Percentiles rank a stretch among this genome's conserved stretches.
These are phyloP conservation scores for Siphamia tubifer DNA, from an alignment of 2,113 vertebrate genomes.

Conservation along the genomic window DNA sequence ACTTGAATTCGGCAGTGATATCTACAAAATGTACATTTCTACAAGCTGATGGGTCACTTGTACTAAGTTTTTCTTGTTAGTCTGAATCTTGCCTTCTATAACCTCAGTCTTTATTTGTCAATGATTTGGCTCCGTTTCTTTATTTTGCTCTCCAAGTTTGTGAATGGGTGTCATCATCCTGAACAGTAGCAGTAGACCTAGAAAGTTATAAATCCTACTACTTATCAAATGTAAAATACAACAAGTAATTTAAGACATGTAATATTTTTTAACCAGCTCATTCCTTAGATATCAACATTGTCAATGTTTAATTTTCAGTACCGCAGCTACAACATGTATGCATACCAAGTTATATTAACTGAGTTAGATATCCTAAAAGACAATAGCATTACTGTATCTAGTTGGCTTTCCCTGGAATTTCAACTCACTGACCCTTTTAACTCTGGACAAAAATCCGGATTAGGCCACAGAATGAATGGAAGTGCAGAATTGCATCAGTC, in stretches of 20 bases:
- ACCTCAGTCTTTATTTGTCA: no score
- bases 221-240: background rate
- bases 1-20: background rate
- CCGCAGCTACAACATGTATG: no score
- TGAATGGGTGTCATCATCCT: background rate
- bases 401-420: conserved; percentile 2
- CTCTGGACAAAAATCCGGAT: conserved; percentile 39
- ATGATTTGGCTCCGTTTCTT: no score
- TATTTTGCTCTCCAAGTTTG: background rate
- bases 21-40: background rate
- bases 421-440: conserved; percentile 9
- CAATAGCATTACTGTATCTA: background rate
- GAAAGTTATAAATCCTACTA: background rate
- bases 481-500: conserved; percentile 48
- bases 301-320: no score
- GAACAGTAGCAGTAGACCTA: background rate
- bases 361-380: background rate
- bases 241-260: background rate
- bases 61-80: no score
- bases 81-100: no score
- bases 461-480: conserved; percentile 41
- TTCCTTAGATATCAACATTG: no score
- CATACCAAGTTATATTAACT: background rate
- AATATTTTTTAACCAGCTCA: no score
- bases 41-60: no score